Conservation (phyloP, 2,797 vertebrate genomes). For the Poeciliopsis turneri region DNA sequence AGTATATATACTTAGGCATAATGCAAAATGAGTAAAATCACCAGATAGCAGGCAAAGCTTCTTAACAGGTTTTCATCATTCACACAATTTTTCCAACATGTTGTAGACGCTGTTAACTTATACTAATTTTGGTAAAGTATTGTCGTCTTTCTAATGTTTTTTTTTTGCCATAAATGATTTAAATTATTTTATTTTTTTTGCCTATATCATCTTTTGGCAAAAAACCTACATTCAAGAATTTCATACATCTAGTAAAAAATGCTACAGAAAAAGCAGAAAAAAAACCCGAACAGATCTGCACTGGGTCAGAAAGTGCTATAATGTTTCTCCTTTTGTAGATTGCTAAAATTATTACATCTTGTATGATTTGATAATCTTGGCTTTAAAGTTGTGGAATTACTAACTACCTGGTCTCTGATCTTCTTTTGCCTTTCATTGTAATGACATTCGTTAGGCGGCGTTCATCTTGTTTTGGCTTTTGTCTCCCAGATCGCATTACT, state of each 20-base stretch:
- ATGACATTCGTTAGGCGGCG: background rate
- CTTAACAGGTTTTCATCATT: background rate
- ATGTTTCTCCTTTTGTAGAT: background rate
- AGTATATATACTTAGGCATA: background rate
- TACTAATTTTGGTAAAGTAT: background rate
- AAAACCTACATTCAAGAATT: background rate
- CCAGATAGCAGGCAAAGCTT: background rate
- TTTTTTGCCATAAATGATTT: too few species aligned
- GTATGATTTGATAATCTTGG: background rate
- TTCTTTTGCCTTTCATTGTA: background rate
- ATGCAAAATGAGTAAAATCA: background rate
- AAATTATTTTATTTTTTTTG: background rate
- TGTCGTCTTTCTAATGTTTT: too few species aligned
- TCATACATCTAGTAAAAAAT: background rate
- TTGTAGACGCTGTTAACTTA: background rate
- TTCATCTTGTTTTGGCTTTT: background rate
- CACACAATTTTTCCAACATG: background rate
- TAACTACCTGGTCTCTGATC: background rate
- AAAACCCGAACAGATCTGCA: background rate
- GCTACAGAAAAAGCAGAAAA: background rate
- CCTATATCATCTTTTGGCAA: background rate
- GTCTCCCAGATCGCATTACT: background rate
- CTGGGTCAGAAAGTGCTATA: background rate
- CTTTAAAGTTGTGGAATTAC: background rate
- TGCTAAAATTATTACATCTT: background rate